Base-by-base conservation (phyloP, 2,113 vertebrate species). In the Rhea americana region DNA sequence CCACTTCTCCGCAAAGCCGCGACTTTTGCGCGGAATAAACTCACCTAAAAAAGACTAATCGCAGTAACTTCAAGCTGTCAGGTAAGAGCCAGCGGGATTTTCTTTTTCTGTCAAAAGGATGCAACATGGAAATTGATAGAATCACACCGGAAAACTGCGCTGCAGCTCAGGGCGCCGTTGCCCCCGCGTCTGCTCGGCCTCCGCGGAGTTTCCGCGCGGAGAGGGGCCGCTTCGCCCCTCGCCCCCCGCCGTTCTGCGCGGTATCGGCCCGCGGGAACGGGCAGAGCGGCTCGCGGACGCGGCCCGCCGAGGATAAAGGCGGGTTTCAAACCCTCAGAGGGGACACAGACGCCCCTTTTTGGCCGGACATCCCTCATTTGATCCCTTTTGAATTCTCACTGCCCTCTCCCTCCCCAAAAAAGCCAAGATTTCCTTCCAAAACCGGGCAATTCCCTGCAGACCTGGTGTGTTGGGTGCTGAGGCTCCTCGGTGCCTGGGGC, bases 11-110 rank as follows among this genome's bases (percentile, higher is more conserved):
- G 89, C 66, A 47, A 47, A 87, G 21, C 13, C n/a, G 18, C 51
- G 35, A 67, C 2, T 3, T 17, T 75, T 62, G 35, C 35, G 30
- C 19, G 37, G 4, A 67, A 77, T 30, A 63, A 62, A 78, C 55
- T 2, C 0, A 43, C 15, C 67, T 5, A 0, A 0, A 58, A 30
- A 53, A 65, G 7, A 39, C 21, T 25, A 25, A 16, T 18, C 45
- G 45, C 18, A 18, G 18, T 47, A 47, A 19, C 45, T 47, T 47
- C 45, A 47, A 47, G 45, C 45, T 47, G 17, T 47, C 17, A 18
- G 45, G 45, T 47, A 47, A 17, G 17, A 47, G 45, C 45, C 7
- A 47, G 16, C 17, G 45, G 45, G 45, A 47, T 18, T 47, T 47
- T 47, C 18, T 18, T 47, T 47, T 47, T 47, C 45, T 18, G 45